phyloP scores from a whole-genome alignment of 2,888 invertebrate species.

The Hedya salicella region DNA sequence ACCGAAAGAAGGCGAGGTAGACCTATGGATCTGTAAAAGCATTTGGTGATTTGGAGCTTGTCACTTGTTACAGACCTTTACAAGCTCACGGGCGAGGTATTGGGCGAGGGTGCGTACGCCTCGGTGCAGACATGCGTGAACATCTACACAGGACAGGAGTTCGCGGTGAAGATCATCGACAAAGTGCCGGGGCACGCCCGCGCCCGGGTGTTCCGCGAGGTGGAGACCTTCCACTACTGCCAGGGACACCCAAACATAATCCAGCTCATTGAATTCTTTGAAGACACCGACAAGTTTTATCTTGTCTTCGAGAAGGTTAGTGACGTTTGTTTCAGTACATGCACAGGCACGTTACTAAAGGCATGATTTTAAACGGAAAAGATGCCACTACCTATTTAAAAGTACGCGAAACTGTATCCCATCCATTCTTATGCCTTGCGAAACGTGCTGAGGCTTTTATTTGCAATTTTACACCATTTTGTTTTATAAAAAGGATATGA shows the following conservation, averaged over 20 bases:
- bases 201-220: constrained; percentile 98
- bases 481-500: too few relatives aligned
- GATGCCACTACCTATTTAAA: too few relatives aligned
- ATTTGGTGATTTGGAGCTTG: background rate
- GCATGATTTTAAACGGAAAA: too few relatives aligned
- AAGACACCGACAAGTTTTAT: constrained; percentile 98
- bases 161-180: constrained; percentile 98
- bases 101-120: constrained; percentile 98
- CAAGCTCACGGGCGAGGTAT: constrained; percentile 96
- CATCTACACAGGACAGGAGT: constrained; percentile 96
- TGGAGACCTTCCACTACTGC: constrained; percentile 99
- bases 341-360: too few relatives aligned
- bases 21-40: too few relatives aligned
- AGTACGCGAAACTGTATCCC: too few relatives aligned
- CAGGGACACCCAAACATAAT: constrained; percentile 99
- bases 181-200: constrained; percentile 98
- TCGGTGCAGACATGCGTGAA: constrained; percentile 97
- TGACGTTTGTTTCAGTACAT: background rate
- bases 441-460: too few relatives aligned
- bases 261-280: constrained; percentile 98
- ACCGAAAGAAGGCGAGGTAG: too few relatives aligned
- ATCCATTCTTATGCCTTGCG: too few relatives aligned
- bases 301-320: constrained; percentile 97
- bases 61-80: constrained; percentile 91
- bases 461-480: too few relatives aligned